Base-by-base conservation (phyloP, 2,888 invertebrate genomes). In the Euspilapteryx auroguttella region DNA sequence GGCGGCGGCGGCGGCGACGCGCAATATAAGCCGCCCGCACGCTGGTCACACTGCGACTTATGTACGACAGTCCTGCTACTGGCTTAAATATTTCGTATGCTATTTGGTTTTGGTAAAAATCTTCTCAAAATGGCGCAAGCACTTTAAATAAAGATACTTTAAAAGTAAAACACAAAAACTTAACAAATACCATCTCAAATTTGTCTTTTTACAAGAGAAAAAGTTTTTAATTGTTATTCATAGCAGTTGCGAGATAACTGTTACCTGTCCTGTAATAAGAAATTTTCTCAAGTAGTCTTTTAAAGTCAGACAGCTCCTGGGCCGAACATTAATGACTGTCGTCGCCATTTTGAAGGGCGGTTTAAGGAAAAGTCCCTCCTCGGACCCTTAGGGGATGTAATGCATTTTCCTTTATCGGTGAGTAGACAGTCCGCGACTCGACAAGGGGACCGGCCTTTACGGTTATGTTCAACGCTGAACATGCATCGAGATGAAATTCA, bases 401-500 rank as follows among this genome's bases (percentile, higher is more conserved):
- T 71, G 73, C 69, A 65, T 73, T 73, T 71, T 63, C 64, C 59
- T 71, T 73, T 71, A 71, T 71, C 64, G 55, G 58, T 53, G 44
- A 46, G 62, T 56, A 61, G 68, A 68, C 71, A 66, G 65, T 63
- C 66, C 54, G 54, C 56, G 51, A 49, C 52, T 61, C 58, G 52
- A 52, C 54, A 49, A 59, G 65, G 65, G 64, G 61, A 46, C 49
- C 47, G 44, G 47, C 51, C 68, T 75, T 73, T 71, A 73, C 64
- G 71, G 61, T 68, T 73, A 73, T 73, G 66, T 65, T 62, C 46
- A 54, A 53, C 51, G 54, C 53, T 56, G 51, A 45, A 58, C 55
- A 58, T 48, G 50, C 49, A 49, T 50, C 52, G 49, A 48, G 50
- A 56, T 59, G 57, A 58, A 63, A 49, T 17, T 17, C 17, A 8